These are phyloP conservation scores for Forficula auricularia DNA, from an alignment of 1,140 invertebrate genomes.

Conservation along the genomic window DNA sequence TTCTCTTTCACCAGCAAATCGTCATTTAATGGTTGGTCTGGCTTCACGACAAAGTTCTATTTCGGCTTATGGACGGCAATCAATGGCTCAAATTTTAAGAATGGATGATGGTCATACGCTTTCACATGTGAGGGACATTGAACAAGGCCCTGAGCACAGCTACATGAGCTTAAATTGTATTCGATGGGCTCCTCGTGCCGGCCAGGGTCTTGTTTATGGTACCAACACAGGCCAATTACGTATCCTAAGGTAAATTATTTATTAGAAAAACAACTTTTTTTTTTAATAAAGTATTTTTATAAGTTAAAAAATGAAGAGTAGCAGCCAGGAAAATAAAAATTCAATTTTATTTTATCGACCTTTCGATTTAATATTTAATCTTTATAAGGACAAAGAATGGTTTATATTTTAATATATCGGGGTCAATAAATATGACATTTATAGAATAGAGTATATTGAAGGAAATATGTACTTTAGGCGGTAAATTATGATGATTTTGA, in stretches of 20 bases:
- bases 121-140: constrained; percentile 37
- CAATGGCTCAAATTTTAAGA: constrained; percentile 42
- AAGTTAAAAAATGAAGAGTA: too few relatives aligned
- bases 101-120: constrained; percentile 28
- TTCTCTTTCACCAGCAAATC: constrained; percentile 55
- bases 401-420: too few relatives aligned
- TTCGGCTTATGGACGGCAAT: constrained; percentile 30
- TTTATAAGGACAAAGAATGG: too few relatives aligned
- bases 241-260: constrained; percentile 41
- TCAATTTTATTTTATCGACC: too few relatives aligned
- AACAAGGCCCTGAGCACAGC: constrained; percentile 38
- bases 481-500: too few relatives aligned
- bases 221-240: constrained; percentile 67
- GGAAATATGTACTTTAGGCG: too few relatives aligned
- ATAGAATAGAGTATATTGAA: too few relatives aligned
- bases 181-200: constrained; percentile 60
- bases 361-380: too few relatives aligned
- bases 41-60: constrained; percentile 41
- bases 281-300: too few relatives aligned
- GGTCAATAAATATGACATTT: too few relatives aligned
- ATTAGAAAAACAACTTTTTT: too few relatives aligned
- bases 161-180: constrained; percentile 65
- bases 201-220: constrained; percentile 68
- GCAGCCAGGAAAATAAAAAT: too few relatives aligned
- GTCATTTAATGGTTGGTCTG: constrained; percentile 61